Percentiles rank a stretch among this genome's conserved stretches.
phyloP scores from a whole-genome alignment of 2,888 invertebrate species.

The Zele albiditarsus region DNA sequence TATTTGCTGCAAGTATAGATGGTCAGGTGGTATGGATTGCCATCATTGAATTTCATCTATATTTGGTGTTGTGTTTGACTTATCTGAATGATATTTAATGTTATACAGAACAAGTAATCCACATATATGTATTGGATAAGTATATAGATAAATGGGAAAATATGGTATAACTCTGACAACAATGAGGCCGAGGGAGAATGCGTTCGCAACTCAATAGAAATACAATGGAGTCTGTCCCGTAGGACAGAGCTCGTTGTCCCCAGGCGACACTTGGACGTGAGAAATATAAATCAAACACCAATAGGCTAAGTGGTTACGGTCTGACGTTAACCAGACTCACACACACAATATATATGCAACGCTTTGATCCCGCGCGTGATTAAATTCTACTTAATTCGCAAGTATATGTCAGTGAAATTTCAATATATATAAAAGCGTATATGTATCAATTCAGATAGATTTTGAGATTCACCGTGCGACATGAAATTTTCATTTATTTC shows the following conservation, averaged over 20 bases:
- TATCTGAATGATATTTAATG: too few species aligned
- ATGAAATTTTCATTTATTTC: not conserved
- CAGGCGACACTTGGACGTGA: constrained; percentile 65
- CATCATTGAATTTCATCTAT: too few species aligned
- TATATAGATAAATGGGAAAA: not conserved
- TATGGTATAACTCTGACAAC: not conserved
- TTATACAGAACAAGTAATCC: too few species aligned
- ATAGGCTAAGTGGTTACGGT: constrained; percentile 72
- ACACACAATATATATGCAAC: constrained; percentile 20
- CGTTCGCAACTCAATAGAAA: constrained; percentile 64
- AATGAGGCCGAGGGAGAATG: constrained; percentile 2
- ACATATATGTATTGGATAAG: not conserved
- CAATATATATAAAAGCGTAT: too few species aligned
- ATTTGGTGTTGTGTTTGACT: too few species aligned
- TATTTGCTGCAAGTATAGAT: too few species aligned
- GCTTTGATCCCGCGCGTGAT: constrained; percentile 54
- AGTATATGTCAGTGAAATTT: not conserved
- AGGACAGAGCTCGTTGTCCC: constrained; percentile 57
- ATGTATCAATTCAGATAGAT: too few species aligned
- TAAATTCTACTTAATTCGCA: constrained; percentile 70
- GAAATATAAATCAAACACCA: constrained; percentile 73
- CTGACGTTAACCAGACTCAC: constrained; percentile 70
- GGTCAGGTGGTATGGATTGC: too few species aligned
- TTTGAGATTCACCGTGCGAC: too few species aligned
- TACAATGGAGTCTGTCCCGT: constrained; percentile 62